Base-by-base conservation (phyloP, 2,797 vertebrate genomes). In the Takifugu ocellatus region DNA sequence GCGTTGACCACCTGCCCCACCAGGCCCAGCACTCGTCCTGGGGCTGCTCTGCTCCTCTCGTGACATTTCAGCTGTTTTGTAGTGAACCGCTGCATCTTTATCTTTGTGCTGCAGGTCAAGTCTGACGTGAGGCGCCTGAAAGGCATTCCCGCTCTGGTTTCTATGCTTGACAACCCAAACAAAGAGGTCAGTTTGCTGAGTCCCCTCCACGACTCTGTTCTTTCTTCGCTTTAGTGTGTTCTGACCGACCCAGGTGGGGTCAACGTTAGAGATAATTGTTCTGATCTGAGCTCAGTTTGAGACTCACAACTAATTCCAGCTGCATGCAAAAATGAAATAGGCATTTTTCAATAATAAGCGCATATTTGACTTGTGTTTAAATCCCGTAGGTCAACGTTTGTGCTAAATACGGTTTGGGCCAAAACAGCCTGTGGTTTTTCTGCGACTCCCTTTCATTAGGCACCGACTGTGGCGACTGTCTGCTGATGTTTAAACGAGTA, bases 121-220 rank as follows among this genome's bases (percentile, higher is more conserved):
- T 79, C 89, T 14, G 90, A 93, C 1, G 89, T 92, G 26, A 88
- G 91, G 51, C 87, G 90, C 29, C 63, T 98, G 68, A 98, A 98
- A 85, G 97, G 97, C 50, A 96, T 99, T 63, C 97, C 96, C 0
- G 90, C 95, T 0, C 87, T 99, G 15, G 96, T 99, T 65, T 93
- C 90, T 2, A 87, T 99, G 86, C 87, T 99, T 16, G 96, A 98
- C 76, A 96, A 93, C 77, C 94, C 96, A 61, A 94, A 95, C 83
- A 96, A 92, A 67, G 95, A 97, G 83, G 97, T 99, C 26, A 7
- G 84, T 81, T 65, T 61, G 44, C 25, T 49, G 42, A 33, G 57
- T 36, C 45, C 21, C 29, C 29, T 36, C 2, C 7, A 0, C 17
- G 16, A 29, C 59, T 62, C 52, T 42, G 55, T 62, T 54, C 15